Percentiles rank a stretch among this genome's conserved stretches.
Conservation (phyloP, 2,113 vertebrate genomes). For the Corydoras sp. region DNA sequence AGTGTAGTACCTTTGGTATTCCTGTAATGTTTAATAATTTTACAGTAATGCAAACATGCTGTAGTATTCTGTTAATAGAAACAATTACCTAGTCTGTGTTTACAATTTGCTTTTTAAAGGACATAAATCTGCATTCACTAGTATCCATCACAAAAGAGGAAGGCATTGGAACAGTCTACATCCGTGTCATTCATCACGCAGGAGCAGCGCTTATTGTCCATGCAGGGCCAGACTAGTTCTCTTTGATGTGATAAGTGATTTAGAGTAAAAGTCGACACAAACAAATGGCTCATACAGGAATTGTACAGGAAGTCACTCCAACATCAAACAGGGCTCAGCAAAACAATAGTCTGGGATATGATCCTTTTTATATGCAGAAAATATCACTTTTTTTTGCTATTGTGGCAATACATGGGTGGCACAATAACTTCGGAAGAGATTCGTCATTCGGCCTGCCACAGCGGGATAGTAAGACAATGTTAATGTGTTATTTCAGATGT, state of each 20-base stretch:
- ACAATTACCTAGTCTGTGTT: background rate
- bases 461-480: constrained; percentile 36
- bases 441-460: constrained; percentile 36
- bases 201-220: constrained; percentile 60
- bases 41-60: too few relatives aligned
- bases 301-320: constrained; percentile 62
- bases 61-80: too few relatives aligned
- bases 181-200: constrained; percentile 64
- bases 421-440: constrained; percentile 48
- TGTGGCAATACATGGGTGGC: constrained; percentile 43
- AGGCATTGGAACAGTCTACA: constrained; percentile 57
- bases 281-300: constrained; percentile 64
- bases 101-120: constrained; percentile 33
- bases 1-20: too few relatives aligned
- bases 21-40: too few relatives aligned
- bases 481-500: constrained; percentile 50
- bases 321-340: constrained; percentile 63
- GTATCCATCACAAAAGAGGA: constrained; percentile 60
- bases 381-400: constrained; percentile 42
- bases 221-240: constrained; percentile 48
- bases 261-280: constrained; percentile 60
- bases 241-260: constrained; percentile 75
- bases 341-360: constrained; percentile 61
- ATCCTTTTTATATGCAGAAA: constrained; percentile 23
- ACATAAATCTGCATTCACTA: constrained; percentile 53